Percentiles rank a stretch among this genome's conserved stretches.
These are phyloP conservation scores for Campoplex nolae DNA, from an alignment of 2,888 invertebrate genomes.

Conservation along the genomic window DNA sequence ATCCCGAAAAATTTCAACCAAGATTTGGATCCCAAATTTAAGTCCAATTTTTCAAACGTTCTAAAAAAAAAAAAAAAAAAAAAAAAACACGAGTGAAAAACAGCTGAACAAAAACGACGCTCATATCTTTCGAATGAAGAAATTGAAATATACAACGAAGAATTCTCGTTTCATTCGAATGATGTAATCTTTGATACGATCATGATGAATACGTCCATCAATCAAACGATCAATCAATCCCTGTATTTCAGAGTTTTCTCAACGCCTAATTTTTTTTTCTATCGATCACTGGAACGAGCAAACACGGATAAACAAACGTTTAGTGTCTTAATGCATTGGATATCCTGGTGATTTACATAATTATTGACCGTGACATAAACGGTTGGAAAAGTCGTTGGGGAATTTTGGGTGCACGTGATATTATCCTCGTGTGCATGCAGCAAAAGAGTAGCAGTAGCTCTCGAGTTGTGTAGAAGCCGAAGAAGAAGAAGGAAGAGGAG, in stretches of 20 bases:
- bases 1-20: too few species aligned
- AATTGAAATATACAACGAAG: neutral
- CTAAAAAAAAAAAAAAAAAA: neutral
- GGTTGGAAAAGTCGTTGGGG: neutral
- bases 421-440: neutral
- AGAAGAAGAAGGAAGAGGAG: constrained; percentile 28
- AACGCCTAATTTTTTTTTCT: neutral
- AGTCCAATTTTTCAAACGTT: neutral
- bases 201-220: neutral
- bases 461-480: constrained; percentile 2
- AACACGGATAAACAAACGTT: neutral
- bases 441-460: constrained; percentile 10
- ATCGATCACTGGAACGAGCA: neutral
- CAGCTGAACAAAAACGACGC: neutral
- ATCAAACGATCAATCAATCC: neutral
- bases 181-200: neutral
- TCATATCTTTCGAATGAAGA: neutral
- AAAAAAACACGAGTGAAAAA: neutral
- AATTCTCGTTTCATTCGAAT: neutral
- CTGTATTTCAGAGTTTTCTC: neutral
- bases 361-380: neutral
- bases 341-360: neutral
- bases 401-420: constrained; percentile 13
- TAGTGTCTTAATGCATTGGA: neutral
- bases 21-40: neutral